Evolutionary conservation across 2,797 vertebrate species (phyloP).

Genomic region (Cyprinella venusta): DNA sequence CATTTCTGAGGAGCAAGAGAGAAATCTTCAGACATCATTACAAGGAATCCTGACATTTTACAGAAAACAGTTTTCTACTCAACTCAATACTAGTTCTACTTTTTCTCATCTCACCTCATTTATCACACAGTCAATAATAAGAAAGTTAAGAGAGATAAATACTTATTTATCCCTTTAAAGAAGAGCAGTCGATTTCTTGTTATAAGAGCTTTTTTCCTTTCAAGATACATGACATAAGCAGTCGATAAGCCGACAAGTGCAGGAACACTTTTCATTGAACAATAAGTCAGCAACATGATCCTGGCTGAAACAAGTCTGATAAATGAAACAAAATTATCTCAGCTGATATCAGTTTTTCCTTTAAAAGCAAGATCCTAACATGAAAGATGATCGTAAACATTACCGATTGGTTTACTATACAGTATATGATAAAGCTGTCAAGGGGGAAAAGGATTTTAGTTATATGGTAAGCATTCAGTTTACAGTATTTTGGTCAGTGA

Average conservation of each 20-base stretch:
- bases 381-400: neutral
- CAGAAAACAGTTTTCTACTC: slow-evolving; percentile 1
- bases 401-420: neutral
- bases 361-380: neutral
- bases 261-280: slow-evolving; percentile 40
- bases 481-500: neutral
- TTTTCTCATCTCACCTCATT: slow-evolving; percentile 16
- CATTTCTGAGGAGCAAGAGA: slow-evolving; percentile 5
- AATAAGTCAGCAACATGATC: slow-evolving; percentile 18
- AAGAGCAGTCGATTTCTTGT: slow-evolving; percentile 41
- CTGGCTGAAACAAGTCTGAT: slow-evolving; percentile 10
- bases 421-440: neutral
- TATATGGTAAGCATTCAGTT: neutral
- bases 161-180: slow-evolving; percentile 38
- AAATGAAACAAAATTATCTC: slow-evolving; percentile 18
- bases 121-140: slow-evolving; percentile 50
- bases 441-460: neutral
- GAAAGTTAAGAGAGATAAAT: slow-evolving; percentile 12
- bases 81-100: neutral
- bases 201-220: slow-evolving; percentile 36
- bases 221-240: slow-evolving; percentile 33
- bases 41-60: neutral
- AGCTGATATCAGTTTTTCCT: neutral
- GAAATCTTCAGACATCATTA: slow-evolving; percentile 8
- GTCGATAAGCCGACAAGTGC: slow-evolving; percentile 39